These are phyloP conservation scores for Pollenia griseotomentosa DNA, from an alignment of 2,888 invertebrate species.

Conservation along the genomic window DNA sequence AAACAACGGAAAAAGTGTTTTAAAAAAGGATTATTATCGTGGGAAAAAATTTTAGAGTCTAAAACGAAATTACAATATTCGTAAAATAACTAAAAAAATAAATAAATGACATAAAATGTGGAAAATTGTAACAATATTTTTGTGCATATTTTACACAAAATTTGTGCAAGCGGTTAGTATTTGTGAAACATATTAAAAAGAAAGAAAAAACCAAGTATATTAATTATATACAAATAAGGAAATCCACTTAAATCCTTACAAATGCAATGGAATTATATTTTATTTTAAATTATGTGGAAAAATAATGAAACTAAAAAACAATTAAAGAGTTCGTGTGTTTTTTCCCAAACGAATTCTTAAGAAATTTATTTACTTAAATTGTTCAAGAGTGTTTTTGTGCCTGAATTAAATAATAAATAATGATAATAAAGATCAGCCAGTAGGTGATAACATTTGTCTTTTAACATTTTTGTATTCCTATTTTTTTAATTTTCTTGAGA, in stretches of 20 bases:
- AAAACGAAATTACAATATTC: background rate
- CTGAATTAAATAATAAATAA: constrained; percentile 43
- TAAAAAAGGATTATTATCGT: constrained; percentile 39
- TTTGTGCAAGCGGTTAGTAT: constrained; percentile 66
- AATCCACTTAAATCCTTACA: background rate
- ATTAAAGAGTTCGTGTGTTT: constrained; percentile 3
- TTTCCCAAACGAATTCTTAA: constrained; percentile 31
- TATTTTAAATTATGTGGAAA: background rate
- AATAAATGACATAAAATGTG: constrained; percentile 61
- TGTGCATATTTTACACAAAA: constrained; percentile 43
- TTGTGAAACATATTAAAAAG: background rate
- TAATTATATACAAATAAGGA: constrained; percentile 21
- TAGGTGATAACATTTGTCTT: constrained; percentile 67
- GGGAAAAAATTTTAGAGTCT: constrained; percentile 18
- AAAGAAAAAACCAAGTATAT: constrained; percentile 4
- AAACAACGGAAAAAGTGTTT: constrained; percentile 31
- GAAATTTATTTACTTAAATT: constrained; percentile 44
- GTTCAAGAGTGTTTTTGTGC: constrained; percentile 21
- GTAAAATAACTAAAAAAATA: constrained; percentile 18
- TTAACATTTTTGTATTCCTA: constrained; percentile 5
- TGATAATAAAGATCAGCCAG: constrained; percentile 68
- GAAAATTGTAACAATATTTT: constrained; percentile 26
- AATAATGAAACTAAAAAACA: background rate
- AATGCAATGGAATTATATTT: background rate
- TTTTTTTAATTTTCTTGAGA: constrained; percentile 33